These are phyloP conservation scores for Atractosteus spatula DNA, from an alignment of 2,113 vertebrate genomes.

Conservation along the genomic window DNA sequence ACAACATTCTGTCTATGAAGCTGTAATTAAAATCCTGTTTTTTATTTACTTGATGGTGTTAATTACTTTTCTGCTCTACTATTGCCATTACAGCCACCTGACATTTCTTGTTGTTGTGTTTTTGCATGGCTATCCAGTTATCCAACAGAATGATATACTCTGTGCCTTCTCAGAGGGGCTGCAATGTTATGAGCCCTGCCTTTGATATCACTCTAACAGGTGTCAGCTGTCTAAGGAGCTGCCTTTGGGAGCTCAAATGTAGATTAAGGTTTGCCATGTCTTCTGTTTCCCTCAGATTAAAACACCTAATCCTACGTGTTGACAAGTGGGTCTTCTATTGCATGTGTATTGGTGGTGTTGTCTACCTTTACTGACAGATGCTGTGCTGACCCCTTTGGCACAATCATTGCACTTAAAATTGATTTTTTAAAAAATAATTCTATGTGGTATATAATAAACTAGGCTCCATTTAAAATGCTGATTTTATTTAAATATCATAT, in stretches of 20 bases:
- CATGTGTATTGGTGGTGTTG: slow-evolving; percentile 43
- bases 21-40: no score
- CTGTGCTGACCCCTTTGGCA: background rate
- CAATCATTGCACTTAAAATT: slow-evolving; percentile 15
- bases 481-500: no score
- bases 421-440: background rate
- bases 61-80: no score
- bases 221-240: slow-evolving; percentile 26
- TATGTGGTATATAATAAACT: background rate
- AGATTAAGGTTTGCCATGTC: background rate
- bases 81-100: no score
- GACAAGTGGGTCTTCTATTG: slow-evolving; percentile 40
- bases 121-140: background rate
- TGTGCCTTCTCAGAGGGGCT: no score
- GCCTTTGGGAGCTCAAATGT: slow-evolving; percentile 17
- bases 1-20: no score
- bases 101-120: background rate
- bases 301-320: slow-evolving; percentile 32
- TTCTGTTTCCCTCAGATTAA: slow-evolving; percentile 28
- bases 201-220: slow-evolving; percentile 17
- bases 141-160: background rate
- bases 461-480: no score
- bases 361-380: slow-evolving; percentile 6
- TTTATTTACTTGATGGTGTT: no score
- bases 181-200: background rate